Percentiles rank a stretch among this genome's conserved stretches.
Evolutionary conservation across 2,888 invertebrate genomes (phyloP).

Genomic region (Tinea semifulvella): DNA sequence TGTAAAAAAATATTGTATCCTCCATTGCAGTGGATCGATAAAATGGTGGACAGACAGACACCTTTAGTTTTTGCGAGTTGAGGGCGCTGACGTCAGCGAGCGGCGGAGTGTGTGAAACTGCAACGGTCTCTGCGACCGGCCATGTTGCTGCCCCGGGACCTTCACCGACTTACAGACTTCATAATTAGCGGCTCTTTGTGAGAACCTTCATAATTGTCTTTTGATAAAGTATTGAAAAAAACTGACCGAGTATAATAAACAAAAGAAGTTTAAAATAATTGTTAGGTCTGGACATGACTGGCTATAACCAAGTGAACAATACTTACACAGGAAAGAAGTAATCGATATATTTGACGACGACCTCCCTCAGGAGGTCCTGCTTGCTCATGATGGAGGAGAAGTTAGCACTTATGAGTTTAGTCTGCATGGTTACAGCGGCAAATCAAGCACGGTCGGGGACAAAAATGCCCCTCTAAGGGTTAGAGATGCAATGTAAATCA

Average conservation of each 20-base stretch:
- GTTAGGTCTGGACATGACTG: neutral
- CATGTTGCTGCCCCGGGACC: slow-evolving; percentile 47
- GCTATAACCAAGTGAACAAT: slow-evolving; percentile 21
- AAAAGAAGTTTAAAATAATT: neutral
- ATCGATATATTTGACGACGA: slow-evolving; percentile 76
- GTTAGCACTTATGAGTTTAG: slow-evolving; percentile 67
- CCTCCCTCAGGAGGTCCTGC: slow-evolving; percentile 74
- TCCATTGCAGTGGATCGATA: slow-evolving; percentile 57
- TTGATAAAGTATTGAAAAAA: neutral
- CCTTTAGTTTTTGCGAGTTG: slow-evolving; percentile 34
- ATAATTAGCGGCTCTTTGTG: slow-evolving; percentile 42
- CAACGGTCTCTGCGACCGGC: slow-evolving; percentile 27
- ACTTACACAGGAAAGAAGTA: slow-evolving; percentile 77
- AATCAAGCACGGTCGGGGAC: slow-evolving; percentile 14
- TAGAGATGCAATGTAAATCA: neutral
- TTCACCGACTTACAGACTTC: slow-evolving; percentile 61
- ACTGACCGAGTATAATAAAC: neutral
- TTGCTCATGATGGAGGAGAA: slow-evolving; percentile 72
- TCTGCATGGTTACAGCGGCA: slow-evolving; percentile 56
- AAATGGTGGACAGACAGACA: slow-evolving; percentile 38
- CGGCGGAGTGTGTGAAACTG: slow-evolving; percentile 38
- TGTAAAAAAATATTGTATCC: slow-evolving; percentile 23
- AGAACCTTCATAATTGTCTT: slow-evolving; percentile 32
- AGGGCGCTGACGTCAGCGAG: slow-evolving; percentile 52
- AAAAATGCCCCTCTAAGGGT: neutral